Evolutionary conservation across 2,888 invertebrate genomes (phyloP).

Genomic region (Petrolisthes cinctipes): DNA sequence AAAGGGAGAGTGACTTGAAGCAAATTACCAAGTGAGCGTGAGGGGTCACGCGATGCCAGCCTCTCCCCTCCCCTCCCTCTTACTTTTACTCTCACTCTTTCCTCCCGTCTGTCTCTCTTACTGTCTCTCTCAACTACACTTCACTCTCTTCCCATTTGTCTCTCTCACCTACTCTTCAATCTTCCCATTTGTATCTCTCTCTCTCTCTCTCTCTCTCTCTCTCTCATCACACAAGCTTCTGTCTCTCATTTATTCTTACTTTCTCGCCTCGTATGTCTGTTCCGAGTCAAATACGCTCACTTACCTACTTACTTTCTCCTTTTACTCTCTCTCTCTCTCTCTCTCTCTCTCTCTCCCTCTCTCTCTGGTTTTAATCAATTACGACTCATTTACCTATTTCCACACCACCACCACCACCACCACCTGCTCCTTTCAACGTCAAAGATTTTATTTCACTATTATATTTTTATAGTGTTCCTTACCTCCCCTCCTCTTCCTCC

Average conservation of each 20-base stretch:
- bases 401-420: too few species aligned
- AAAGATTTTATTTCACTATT: too few species aligned
- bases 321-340: background rate
- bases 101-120: background rate
- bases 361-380: background rate
- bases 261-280: background rate
- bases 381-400: too few species aligned
- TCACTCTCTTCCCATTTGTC: background rate
- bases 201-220: conserved; percentile 1
- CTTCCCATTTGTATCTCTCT: background rate
- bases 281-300: too few species aligned
- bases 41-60: background rate
- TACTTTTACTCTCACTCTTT: background rate
- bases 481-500: too few species aligned
- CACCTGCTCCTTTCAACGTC: too few species aligned
- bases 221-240: background rate
- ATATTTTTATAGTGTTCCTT: too few species aligned
- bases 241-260: background rate
- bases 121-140: background rate
- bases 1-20: conserved; percentile 3
- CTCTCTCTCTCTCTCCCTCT: conserved; percentile 12
- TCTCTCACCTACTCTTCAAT: background rate
- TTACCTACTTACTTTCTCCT: background rate
- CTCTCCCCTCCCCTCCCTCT: background rate
- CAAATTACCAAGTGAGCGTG: background rate